phyloP scores from a whole-genome alignment of 2,888 invertebrate genomes.

The Apocheima hispidaria region DNA sequence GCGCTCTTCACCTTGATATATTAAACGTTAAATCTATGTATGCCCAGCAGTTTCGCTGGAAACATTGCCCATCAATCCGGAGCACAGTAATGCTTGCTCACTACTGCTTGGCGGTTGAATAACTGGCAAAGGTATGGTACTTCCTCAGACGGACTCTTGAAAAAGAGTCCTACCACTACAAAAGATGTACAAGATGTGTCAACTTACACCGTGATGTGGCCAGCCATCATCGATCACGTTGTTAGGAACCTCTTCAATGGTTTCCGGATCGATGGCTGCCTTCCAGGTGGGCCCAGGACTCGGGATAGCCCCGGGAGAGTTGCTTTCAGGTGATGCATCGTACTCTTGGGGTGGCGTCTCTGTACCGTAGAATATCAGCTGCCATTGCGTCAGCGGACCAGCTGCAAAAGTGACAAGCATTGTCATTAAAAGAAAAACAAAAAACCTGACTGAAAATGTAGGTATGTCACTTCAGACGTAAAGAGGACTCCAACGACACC shows the following conservation, averaged over 20 bases:
- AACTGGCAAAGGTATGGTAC: too few species aligned
- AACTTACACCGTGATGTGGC: constrained; percentile 88
- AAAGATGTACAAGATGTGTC: too few species aligned
- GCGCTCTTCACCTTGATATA: too few species aligned
- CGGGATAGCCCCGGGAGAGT: constrained; percentile 74
- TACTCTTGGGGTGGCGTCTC: constrained; percentile 87
- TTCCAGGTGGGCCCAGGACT: constrained; percentile 54
- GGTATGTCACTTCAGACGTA: background rate
- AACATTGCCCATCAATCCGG: too few species aligned
- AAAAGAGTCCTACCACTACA: too few species aligned
- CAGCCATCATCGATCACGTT: constrained; percentile 88
- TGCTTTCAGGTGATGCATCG: constrained; percentile 88
- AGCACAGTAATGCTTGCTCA: too few species aligned
- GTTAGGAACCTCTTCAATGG: constrained; percentile 83
- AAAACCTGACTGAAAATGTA: too few species aligned
- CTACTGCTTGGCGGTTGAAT: too few species aligned
- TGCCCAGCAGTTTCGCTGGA: too few species aligned
- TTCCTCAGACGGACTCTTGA: too few species aligned
- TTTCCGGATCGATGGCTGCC: constrained; percentile 55
- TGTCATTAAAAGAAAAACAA: background rate
- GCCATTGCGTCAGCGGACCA: constrained; percentile 90
- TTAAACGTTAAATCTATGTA: too few species aligned
- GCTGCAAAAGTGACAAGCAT: constrained; percentile 65
- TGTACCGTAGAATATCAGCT: constrained; percentile 93
- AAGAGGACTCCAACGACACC: too few species aligned